phyloP scores from a whole-genome alignment of 2,888 invertebrate genomes.

The Conus canariensis region DNA sequence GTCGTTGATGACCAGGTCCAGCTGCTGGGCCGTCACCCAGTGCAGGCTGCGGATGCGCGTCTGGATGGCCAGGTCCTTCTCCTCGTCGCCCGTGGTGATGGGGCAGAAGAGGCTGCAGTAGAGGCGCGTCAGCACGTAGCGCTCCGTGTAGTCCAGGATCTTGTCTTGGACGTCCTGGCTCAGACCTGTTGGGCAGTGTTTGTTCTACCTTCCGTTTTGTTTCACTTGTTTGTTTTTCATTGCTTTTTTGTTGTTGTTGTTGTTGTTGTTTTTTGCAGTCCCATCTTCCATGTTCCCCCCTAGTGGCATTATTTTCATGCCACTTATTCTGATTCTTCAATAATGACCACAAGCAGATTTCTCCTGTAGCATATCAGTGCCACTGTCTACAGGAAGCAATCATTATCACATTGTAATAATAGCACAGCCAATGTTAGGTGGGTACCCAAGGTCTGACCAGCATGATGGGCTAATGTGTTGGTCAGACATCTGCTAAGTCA shows the following conservation, averaged over 20 bases:
- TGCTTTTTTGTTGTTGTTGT: too few relatives aligned
- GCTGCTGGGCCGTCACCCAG: conserved; percentile 96
- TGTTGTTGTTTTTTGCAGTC: too few relatives aligned
- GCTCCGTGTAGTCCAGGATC: conserved; percentile 93
- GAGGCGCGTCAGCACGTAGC: conserved; percentile 93
- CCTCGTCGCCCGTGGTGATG: conserved; percentile 91
- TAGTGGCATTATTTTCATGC: background rate
- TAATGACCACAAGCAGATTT: too few relatives aligned
- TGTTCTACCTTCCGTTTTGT: conserved; percentile 37
- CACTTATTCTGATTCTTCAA: too few relatives aligned
- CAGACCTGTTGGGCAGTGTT: conserved; percentile 79
- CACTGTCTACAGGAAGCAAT: too few relatives aligned
- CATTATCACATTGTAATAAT: too few relatives aligned
- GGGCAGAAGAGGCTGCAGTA: conserved; percentile 92
- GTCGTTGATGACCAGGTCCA: conserved; percentile 95
- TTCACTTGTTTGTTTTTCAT: background rate
- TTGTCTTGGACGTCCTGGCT: conserved; percentile 88
- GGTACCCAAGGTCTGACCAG: too few relatives aligned
- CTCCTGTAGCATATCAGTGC: too few relatives aligned
- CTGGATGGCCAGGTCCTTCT: conserved; percentile 93
- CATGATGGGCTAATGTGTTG: too few relatives aligned
- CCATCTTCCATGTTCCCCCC: background rate
- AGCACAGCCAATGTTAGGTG: too few relatives aligned
- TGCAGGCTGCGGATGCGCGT: conserved; percentile 93
- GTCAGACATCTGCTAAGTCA: too few relatives aligned